These are phyloP conservation scores for Tortrix viridana DNA, from an alignment of 2,888 invertebrate species.

Conservation along the genomic window DNA sequence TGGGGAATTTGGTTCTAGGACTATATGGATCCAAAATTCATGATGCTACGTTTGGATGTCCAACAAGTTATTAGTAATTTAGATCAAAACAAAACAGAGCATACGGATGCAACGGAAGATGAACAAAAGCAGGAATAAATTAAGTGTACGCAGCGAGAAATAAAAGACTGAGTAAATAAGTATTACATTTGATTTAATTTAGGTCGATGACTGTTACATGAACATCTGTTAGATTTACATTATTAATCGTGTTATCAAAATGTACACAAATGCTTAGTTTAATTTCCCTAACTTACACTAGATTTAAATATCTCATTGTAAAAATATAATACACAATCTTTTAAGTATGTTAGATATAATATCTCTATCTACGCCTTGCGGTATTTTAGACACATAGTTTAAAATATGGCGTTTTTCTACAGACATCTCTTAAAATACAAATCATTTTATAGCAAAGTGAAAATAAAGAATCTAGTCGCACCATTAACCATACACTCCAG, in stretches of 20 bases:
- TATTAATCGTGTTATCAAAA: conserved; percentile 71
- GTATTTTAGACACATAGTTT: conserved; percentile 6
- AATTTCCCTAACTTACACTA: conserved; percentile 60
- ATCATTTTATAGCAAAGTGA: conserved; percentile 11
- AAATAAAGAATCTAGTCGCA: conserved; percentile 44
- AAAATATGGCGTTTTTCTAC: conserved; percentile 18
- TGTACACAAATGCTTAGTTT: conserved; percentile 74
- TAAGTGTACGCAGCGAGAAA: conserved; percentile 45
- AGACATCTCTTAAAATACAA: conserved; percentile 7
- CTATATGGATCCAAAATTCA: conserved; percentile 78
- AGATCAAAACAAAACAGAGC: conserved; percentile 59
- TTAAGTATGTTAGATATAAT: conserved; percentile 50
- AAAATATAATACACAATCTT: conserved; percentile 76
- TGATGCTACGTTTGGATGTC: conserved; percentile 77
- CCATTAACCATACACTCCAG: conserved; percentile 59
- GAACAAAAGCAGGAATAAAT: conserved; percentile 44
- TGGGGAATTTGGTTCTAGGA: conserved; percentile 59
- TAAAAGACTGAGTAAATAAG: conserved; percentile 68
- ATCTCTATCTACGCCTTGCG: conserved; percentile 35
- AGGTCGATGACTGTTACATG: conserved; percentile 69
- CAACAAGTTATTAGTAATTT: conserved; percentile 74
- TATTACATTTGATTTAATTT: conserved; percentile 72
- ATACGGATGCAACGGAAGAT: conserved; percentile 46
- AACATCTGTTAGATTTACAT: conserved; percentile 60
- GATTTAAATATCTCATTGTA: conserved; percentile 73